Evolutionary conservation across 2,888 invertebrate species (phyloP), one percentile per base, ranked within the genome.

Genomic region (Tolmerus cingulatus): DNA sequence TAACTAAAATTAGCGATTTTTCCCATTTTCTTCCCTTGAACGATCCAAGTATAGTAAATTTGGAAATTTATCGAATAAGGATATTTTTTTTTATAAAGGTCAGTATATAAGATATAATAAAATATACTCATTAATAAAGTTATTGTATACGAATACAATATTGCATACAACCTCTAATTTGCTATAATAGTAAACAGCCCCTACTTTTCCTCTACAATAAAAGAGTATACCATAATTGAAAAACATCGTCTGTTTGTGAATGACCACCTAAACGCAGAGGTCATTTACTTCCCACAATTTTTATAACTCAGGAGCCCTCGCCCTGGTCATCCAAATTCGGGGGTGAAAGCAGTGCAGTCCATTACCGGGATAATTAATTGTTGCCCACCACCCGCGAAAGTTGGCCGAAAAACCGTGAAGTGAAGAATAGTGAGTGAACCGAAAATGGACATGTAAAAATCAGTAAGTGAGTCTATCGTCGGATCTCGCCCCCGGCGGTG

Each of bases 391-490:
- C 14, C 51, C 81, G 51, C n/a, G 46, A 81, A 55, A 81, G 19
- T 12, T 2, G 19, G 16, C 34, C 27, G 1, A 74, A 85, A 74
- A 74, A 74, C 74, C 37, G 66, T 74, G 66, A 85, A 34, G 43
- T n/a, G n/a, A n/a, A n/a, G n/a, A n/a, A n/a, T n/a, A n/a, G n/a
- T n/a, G n/a, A n/a, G n/a, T n/a, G n/a, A n/a, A n/a, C 34, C 43
- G 43, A 30, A 81, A 81, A 81, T 51, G 81, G 81, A 81, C 81
- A 81, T 85, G 74, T 85, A 74, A 43, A 40, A 85, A 74, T 40
- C 85, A 55, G 46, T 55, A 46, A 55, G 30, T 23, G 46, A 81
- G 30, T 46, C 46, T 46, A 81, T 76, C 34, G 37, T 76, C 76
- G 76, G 12, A 76, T 76, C 40, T 46, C 43, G 3, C 27, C 76